Base-by-base conservation (phyloP, 2,888 invertebrate genomes). In the Osmoderma eremita region DNA sequence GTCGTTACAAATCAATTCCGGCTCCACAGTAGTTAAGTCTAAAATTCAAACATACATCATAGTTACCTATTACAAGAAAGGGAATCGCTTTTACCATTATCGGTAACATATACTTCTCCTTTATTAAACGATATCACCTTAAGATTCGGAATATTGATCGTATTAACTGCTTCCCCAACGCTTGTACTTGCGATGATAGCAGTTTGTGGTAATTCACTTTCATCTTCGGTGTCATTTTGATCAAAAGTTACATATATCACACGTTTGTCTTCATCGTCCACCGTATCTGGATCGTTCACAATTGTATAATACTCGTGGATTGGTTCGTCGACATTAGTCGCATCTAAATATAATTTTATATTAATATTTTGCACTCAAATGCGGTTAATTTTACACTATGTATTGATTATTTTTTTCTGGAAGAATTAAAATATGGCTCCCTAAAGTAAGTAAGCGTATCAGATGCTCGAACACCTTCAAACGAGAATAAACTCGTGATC, bases 241-340 rank as follows among this genome's bases (percentile, higher is more conserved):
- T 48, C 67, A 17, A 70, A 63, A 20, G 67, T 67, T 17, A 71
- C 39, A 68, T 69, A 70, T 36, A 70, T 62, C 22, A 70, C 49
- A 42, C 58, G 30, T 45, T 73, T 70, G 15, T 72, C 69, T 18
- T 69, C 68, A n/a, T 69, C 67, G 38, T 70, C 61, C 38, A 62
- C 66, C 24, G 50, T 54, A 61, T 74, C 72, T 17, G 64, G 51
- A 48, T 69, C 71, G 48, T 70, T 71, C 12, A 76, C 70, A 45
- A 77, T 75, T n/a, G 77, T 74, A 58, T 75, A 76, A 67, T 74
- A 75, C 41, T 73, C 73, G 66, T 71, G 75, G 3, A 76, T 70
- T 53, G 72, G 64, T 53, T 71, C 69, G 56, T 74, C 74, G 50
- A 53, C 63, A 45, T 71, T 68, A 53, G 38, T 18, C 13, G 61